Conservation (phyloP, 2,113 vertebrate genomes). For the Hyperoodon ampullatus region DNA sequence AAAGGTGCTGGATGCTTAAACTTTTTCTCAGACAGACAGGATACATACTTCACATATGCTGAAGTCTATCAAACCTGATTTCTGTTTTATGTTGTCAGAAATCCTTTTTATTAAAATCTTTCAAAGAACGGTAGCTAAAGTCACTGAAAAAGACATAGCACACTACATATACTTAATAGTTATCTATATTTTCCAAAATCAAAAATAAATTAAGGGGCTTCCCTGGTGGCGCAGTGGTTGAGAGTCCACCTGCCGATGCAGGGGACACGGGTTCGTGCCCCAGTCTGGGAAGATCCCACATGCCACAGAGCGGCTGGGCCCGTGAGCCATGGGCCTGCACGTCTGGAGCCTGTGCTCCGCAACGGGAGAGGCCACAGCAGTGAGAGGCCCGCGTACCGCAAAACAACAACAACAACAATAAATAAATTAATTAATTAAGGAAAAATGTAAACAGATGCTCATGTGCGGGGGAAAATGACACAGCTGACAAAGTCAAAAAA, state of each 20-base stretch:
- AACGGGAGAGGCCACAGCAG: too few species aligned
- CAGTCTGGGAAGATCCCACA: too few species aligned
- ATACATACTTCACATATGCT: not conserved
- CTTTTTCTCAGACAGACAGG: not conserved
- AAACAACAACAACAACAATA: too few species aligned
- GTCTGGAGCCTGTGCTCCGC: too few species aligned
- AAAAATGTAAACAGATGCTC: constrained; percentile 22
- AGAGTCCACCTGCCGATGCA: too few species aligned
- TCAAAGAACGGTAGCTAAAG: constrained; percentile 22
- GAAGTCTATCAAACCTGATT: constrained; percentile 36
- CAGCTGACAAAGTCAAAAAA: not conserved
- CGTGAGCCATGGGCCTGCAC: too few species aligned
- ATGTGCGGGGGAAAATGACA: not conserved
- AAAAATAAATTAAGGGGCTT: constrained; percentile 29
- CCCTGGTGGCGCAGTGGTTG: too few species aligned
- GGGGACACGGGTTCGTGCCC: too few species aligned
- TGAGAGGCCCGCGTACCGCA: too few species aligned
- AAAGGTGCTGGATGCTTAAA: not conserved
- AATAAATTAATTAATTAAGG: not conserved
- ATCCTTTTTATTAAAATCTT: constrained; percentile 36
- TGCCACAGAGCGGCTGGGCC: too few species aligned
- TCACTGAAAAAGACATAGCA: not conserved
- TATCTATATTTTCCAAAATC: not conserved
- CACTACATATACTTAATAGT: not conserved
- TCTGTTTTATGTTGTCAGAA: constrained; percentile 39